Base-by-base conservation (phyloP, 2,888 invertebrate species). In the Drosophila stalkeri region DNA sequence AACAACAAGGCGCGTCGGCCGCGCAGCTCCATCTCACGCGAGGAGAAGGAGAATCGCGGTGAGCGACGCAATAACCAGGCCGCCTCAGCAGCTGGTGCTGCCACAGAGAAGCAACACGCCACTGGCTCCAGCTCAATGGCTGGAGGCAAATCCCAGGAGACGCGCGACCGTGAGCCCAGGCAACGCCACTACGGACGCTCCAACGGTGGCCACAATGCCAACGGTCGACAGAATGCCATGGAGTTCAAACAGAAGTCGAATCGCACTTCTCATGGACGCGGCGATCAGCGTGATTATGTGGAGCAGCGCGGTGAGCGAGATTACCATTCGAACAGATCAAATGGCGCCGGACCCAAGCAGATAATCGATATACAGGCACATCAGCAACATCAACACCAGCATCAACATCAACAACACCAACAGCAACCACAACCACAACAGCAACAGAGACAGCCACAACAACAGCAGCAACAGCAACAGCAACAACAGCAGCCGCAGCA, bases 11-110 rank as follows among this genome's bases (percentile, higher is more conserved):
- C 80, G 5, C 84, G 83, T 7, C 86, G 81, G 1, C 81, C 81
- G 9, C 86, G 87, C 18, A 82, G 86, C 3, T 88, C 90, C 1
- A 64, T 72, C 1, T 82, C 83, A 1, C 89, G 89, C n/a, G 92
- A 92, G 23, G 93, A 93, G 63, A 93, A 93, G 57, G 93, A 93
- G 64, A 93, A 93, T 77, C 90, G 89, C 2, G 82, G 89, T 39
- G 92, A 92, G 64, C 81, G 82, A 47, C 89, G 83, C 0, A 54
- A 41, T 16, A 52, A 33, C 2, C 20, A 55, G 1, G 72, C 41
- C 2, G 62, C 55, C 14, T 1, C 51, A 18, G 41, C n/a, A 3
- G 11, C 23, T 54, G 39, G 54, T 2, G 35, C 0, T 11, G 16
- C 27, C 23, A 27, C n/a, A 3, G 55, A 55, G 12, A 55, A 55